Evolutionary conservation across 2,113 vertebrate species (phyloP).

Genomic region (Mastomys coucha): DNA sequence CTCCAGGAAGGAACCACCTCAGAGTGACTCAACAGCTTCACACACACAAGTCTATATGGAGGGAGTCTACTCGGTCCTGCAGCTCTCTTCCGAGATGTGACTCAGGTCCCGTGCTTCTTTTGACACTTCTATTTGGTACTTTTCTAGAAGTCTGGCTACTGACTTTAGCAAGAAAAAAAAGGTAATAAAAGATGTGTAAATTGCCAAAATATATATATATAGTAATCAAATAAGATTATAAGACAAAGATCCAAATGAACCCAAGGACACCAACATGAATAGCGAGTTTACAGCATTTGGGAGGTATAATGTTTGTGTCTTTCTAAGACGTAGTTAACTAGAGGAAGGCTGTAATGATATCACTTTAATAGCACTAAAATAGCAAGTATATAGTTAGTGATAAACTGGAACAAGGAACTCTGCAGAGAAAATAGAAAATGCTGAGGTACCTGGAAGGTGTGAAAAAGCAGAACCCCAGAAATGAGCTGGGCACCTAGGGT

Average conservation of each 20-base stretch:
- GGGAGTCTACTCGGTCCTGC: not conserved
- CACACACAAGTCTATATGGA: not conserved
- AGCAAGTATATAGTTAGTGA: not conserved
- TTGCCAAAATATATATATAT: not conserved
- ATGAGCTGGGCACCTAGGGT: not conserved
- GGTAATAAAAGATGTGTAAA: not conserved
- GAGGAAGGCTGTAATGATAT: not conserved
- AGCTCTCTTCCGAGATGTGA: not conserved
- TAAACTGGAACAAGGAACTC: not conserved
- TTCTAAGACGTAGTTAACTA: not conserved
- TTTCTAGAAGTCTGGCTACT: conserved; percentile 22
- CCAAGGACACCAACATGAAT: not conserved
- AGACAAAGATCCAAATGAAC: not conserved
- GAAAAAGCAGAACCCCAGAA: not conserved
- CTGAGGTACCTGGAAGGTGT: not conserved
- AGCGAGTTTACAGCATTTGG: not conserved
- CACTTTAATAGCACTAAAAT: not conserved
- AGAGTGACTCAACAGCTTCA: not conserved
- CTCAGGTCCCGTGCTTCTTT: not conserved
- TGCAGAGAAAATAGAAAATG: not conserved
- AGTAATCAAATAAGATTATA: not conserved
- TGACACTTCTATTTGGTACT: not conserved
- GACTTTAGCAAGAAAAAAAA: conserved; percentile 20
- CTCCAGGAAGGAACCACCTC: not conserved
- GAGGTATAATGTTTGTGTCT: conserved; percentile 17